Base-by-base conservation (phyloP, 2,113 vertebrate species). In the Peromyscus californicus region DNA sequence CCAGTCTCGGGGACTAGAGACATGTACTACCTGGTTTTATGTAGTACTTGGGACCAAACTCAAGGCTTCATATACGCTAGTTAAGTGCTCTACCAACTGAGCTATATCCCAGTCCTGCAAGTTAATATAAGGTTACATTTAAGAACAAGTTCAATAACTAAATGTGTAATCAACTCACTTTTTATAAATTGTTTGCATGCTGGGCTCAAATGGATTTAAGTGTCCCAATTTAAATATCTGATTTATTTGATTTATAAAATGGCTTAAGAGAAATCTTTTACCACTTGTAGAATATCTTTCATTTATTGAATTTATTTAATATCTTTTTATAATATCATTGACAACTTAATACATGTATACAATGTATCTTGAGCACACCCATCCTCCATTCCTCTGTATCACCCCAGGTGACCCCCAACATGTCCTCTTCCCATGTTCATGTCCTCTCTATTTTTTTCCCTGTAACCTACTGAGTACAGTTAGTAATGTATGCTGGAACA, bases 141-240 rank as follows among this genome's bases (percentile, higher is more conserved):
- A 84, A 94, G 48, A 92, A 70, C 2, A 88, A 29, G 7, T 84
- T 83, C 89, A 94, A 39, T 88, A 92, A 75, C 10, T 74, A 88
- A 45, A 16, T 24, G 89, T 76, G 7, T 65, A 82, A 78, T 92
- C 19, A 69, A 87, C 31, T 67, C 31, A 51, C 91, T 89, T 95
- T 95, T 70, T 85, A 19, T 61, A 59, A 74, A 70, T 48, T 72
- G 22, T 89, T 88, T 94, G 51, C 72, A 84, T 80, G 75, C 95
- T 92, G 90, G 24, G 13, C 16, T 90, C 88, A 90, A 65, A 54
- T 87, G 51, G 67, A 95, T 79, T 94, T 51, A 54, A 72, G 3
- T 3, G 59, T 92, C n/a, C 91, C 88, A 90, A 94, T 96, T n/a
- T 88, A 85, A 96, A 90, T 36, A 92, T 95, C 10, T 94, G 7